These are phyloP conservation scores for Dicerorhinus sumatrensis DNA, from an alignment of 2,113 vertebrate genomes.

Conservation along the genomic window DNA sequence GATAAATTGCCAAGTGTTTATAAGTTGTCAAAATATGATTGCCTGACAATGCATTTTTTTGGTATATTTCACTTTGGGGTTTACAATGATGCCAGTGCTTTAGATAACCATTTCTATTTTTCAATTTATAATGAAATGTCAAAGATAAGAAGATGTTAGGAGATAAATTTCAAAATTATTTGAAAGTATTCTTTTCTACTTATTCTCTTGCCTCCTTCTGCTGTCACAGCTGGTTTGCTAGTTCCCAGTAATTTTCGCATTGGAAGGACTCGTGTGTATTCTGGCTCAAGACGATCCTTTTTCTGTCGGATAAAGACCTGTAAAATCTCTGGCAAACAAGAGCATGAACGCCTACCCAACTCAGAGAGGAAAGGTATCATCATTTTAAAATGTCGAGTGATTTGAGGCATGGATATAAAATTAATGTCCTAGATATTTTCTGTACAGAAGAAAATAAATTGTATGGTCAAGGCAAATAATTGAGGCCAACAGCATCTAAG, in stretches of 20 bases:
- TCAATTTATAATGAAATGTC: neutral
- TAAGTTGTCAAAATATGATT: slow-evolving; percentile 14
- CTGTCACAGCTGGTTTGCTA: slow-evolving; percentile 91
- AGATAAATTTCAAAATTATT: neutral
- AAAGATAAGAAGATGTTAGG: neutral
- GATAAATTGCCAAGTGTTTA: neutral
- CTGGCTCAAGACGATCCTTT: slow-evolving; percentile 96
- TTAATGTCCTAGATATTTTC: neutral
- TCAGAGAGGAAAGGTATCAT: slow-evolving; percentile 96
- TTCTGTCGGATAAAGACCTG: slow-evolving; percentile 98
- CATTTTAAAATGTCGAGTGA: neutral
- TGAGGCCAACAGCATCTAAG: neutral
- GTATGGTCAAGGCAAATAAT: neutral
- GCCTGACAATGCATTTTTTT: neutral
- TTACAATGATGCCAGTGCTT: neutral
- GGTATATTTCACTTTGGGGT: neutral
- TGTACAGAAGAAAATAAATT: neutral
- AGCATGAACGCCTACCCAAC: slow-evolving; percentile 93
- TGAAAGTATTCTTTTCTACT: neutral
- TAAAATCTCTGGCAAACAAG: slow-evolving; percentile 93
- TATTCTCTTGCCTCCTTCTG: neutral
- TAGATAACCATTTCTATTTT: neutral
- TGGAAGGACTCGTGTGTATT: slow-evolving; percentile 92
- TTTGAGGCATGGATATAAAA: neutral
- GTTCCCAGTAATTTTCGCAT: slow-evolving; percentile 94